Percentiles rank a stretch among this genome's conserved stretches.
Evolutionary conservation across 2,888 invertebrate genomes (phyloP).

Genomic region (Drymonia ruficornis): DNA sequence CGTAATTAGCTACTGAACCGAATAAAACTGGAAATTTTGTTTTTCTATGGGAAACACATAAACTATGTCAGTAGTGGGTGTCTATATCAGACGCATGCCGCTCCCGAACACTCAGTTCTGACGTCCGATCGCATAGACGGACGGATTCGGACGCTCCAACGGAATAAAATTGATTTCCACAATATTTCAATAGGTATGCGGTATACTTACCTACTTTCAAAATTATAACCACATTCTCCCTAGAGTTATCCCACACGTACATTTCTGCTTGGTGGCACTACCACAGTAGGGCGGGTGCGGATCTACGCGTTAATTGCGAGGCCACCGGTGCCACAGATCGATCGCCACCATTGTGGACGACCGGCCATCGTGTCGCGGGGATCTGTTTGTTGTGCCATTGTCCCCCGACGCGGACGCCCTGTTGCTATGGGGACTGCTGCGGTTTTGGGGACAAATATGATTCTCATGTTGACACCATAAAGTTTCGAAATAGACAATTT

Average conservation of each 20-base stretch:
- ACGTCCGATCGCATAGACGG: no score
- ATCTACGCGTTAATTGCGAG: slow-evolving; percentile 73
- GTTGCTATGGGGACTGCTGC: slow-evolving; percentile 5
- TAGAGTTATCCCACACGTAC: not conserved
- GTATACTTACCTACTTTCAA: no score
- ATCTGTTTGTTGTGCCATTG: slow-evolving; percentile 19
- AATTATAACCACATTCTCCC: no score
- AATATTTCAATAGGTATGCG: no score
- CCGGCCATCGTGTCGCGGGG: slow-evolving; percentile 37
- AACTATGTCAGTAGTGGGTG: no score
- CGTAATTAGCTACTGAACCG: no score
- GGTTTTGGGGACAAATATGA: not conserved
- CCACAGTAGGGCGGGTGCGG: slow-evolving; percentile 54
- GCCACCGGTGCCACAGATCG: slow-evolving; percentile 55
- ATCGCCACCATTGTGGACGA: slow-evolving; percentile 47
- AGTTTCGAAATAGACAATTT: not conserved
- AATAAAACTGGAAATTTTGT: no score
- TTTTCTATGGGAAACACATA: no score
- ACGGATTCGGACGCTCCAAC: no score
- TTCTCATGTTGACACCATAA: not conserved
- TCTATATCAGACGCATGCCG: no score
- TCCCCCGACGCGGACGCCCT: slow-evolving; percentile 1
- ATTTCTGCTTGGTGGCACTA: slow-evolving; percentile 23
- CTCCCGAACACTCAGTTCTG: no score
- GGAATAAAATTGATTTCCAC: no score